phyloP scores from a whole-genome alignment of 2,888 invertebrate genomes.

The Dasypolia templi region DNA sequence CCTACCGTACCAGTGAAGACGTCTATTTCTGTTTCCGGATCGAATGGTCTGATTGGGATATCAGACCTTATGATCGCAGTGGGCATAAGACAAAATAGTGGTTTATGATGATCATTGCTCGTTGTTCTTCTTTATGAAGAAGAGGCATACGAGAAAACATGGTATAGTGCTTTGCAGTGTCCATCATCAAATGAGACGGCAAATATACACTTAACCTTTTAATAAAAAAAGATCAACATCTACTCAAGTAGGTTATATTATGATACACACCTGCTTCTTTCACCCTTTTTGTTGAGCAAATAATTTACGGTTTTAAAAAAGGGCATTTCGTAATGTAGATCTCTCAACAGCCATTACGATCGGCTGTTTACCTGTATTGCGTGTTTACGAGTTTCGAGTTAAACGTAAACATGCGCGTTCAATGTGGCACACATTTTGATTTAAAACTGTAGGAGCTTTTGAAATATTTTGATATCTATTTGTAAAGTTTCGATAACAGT shows the following conservation, averaged over 20 bases:
- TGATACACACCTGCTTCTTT: conserved; percentile 46
- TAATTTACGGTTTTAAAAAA: no score
- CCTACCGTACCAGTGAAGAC: no score
- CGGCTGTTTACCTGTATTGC: conserved; percentile 69
- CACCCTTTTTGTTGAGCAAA: conserved; percentile 58
- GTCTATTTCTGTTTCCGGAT: no score
- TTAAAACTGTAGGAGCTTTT: conserved; percentile 64
- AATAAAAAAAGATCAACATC: conserved; percentile 44
- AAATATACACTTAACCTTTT: conserved; percentile 33
- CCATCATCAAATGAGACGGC: not conserved
- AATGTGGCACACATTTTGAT: conserved; percentile 71
- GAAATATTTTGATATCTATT: conserved; percentile 51
- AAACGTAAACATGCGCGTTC: conserved; percentile 61
- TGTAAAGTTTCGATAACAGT: no score
- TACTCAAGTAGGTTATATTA: conserved; percentile 17
- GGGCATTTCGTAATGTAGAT: conserved; percentile 69
- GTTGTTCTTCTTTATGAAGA: not conserved
- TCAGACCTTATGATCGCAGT: not conserved
- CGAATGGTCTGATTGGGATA: not conserved
- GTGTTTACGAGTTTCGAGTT: conserved; percentile 64
- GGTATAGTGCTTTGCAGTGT: not conserved
- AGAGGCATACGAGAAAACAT: not conserved
- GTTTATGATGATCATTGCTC: not conserved
- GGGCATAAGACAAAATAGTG: not conserved
- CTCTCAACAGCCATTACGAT: conserved; percentile 57